A percentile compares a stretch with the other conserved stretches of the same genome.
Evolutionary conservation across 2,888 invertebrate genomes (phyloP).

Genomic region (Sialis fuliginosa): DNA sequence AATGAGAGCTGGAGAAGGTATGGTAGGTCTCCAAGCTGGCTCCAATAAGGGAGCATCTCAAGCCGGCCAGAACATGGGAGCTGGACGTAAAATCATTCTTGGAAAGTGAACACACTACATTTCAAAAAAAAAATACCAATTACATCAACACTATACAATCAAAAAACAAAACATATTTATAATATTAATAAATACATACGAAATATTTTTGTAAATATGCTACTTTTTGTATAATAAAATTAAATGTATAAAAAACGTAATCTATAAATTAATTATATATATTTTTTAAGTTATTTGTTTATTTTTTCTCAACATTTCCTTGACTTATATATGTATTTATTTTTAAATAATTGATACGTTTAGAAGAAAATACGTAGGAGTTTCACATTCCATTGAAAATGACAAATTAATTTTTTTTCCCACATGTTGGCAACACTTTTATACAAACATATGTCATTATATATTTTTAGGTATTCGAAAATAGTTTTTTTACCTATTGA

Average conservation of each 20-base stretch:
- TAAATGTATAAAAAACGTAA: background rate
- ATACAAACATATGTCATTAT: too few relatives aligned
- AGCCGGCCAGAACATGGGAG: conserved; percentile 79
- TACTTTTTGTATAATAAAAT: background rate
- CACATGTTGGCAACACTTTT: too few relatives aligned
- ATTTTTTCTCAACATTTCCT: too few relatives aligned
- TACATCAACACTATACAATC: conserved; percentile 5
- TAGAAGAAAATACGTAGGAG: too few relatives aligned
- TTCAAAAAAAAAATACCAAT: background rate
- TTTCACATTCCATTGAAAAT: too few relatives aligned
- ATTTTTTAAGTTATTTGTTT: too few relatives aligned
- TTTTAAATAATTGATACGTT: too few relatives aligned
- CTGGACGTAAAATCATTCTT: conserved; percentile 75
- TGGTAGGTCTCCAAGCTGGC: conserved; percentile 90
- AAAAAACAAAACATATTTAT: conserved; percentile 6
- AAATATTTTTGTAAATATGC: background rate
- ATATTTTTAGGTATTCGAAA: too few relatives aligned
- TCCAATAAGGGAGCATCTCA: conserved; percentile 92
- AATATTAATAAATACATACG: conserved; percentile 2
- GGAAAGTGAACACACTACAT: conserved; percentile 50
- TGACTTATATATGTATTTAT: too few relatives aligned
- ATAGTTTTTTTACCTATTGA: too few relatives aligned
- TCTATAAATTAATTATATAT: background rate
- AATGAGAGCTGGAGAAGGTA: conserved; percentile 68
- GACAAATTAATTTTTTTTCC: too few relatives aligned